Conservation (phyloP, 2,888 invertebrate species). For the Amiota communis region DNA sequence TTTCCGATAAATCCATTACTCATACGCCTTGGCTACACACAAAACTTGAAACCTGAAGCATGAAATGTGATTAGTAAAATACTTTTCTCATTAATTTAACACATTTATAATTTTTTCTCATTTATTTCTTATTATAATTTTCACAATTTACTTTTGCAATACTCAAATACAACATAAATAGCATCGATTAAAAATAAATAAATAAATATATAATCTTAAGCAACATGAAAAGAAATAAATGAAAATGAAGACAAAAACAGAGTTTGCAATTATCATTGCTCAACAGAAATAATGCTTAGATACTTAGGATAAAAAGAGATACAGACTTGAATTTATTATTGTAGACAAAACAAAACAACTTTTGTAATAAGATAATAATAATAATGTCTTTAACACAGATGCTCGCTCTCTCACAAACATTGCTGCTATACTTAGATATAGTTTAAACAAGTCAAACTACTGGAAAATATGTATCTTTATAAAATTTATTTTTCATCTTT, state of each 20-base stretch:
- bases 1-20: conserved; percentile 1
- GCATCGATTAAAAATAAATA: conserved; percentile 13
- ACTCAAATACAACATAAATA: conserved; percentile 18
- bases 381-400: conserved; percentile 26
- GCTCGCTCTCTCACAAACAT: background rate
- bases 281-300: too few relatives aligned
- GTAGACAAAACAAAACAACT: background rate
- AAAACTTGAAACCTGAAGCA: too few relatives aligned
- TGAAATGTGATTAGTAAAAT: background rate
- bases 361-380: conserved; percentile 10
- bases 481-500: too few relatives aligned
- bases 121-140: too few relatives aligned
- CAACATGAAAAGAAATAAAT: too few relatives aligned
- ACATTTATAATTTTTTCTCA: too few relatives aligned
- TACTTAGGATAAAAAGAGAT: background rate
- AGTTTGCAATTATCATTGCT: too few relatives aligned
- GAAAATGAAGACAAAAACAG: too few relatives aligned
- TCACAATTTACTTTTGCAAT: conserved; percentile 9
- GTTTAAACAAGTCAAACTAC: background rate
- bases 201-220: too few relatives aligned
- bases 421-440: too few relatives aligned
- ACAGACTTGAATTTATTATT: conserved; percentile 25
- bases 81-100: background rate
- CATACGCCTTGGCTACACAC: background rate
- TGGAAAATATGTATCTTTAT: background rate